Evolutionary conservation across 2,797 vertebrate species (phyloP).

Genomic region (Scolopax rusticola): DNA sequence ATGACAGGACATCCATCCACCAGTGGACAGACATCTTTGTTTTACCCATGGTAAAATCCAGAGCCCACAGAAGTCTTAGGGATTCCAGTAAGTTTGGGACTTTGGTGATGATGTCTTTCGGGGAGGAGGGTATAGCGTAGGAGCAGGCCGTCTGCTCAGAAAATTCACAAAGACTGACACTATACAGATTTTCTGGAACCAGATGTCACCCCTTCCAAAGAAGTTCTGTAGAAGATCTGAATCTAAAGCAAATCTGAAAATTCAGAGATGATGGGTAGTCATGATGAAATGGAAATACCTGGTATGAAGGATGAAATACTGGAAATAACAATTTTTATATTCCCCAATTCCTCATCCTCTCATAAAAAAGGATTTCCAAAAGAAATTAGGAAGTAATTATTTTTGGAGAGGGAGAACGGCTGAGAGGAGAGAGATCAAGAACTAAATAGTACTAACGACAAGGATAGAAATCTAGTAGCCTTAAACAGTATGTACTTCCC

Average conservation of each 20-base stretch:
- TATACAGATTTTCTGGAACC: background rate
- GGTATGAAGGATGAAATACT: background rate
- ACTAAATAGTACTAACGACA: background rate
- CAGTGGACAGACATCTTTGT: background rate
- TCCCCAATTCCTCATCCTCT: background rate
- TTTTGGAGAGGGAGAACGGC: background rate
- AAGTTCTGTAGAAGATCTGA: background rate
- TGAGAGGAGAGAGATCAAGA: background rate
- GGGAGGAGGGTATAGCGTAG: rapidly evolving
- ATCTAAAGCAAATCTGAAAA: background rate
- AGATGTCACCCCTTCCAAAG: background rate
- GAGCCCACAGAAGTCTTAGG: background rate
- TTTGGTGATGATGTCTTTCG: background rate
- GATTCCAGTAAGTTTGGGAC: background rate
- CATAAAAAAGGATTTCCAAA: background rate
- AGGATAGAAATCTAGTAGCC: background rate
- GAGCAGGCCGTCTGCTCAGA: background rate
- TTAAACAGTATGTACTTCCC: background rate
- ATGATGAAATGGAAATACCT: background rate
- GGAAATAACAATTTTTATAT: background rate
- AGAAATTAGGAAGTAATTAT: background rate
- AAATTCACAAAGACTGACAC: background rate
- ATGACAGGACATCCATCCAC: background rate
- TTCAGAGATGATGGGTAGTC: background rate
- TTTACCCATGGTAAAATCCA: background rate